Percentiles rank a stretch among this genome's conserved stretches.
These are phyloP conservation scores for Oncorhynchus masou DNA, from an alignment of 2,113 vertebrate genomes.

Conservation along the genomic window DNA sequence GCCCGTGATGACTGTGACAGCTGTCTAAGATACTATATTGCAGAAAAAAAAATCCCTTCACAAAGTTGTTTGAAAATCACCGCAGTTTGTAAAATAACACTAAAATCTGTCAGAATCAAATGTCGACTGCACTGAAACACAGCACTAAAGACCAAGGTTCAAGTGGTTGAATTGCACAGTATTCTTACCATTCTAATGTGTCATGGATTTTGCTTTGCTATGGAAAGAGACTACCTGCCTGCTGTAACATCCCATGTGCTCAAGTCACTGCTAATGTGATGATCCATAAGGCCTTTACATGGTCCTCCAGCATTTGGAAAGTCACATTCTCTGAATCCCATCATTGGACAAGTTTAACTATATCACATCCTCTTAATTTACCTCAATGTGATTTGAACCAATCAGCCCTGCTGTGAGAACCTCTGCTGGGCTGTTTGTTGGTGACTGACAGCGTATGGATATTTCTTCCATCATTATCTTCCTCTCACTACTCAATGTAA, in stretches of 20 bases:
- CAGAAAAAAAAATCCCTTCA: constrained; percentile 25
- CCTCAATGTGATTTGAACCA: constrained; percentile 9
- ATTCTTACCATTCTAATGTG: constrained; percentile 7
- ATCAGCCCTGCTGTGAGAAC: not conserved
- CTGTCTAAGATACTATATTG: constrained; percentile 50
- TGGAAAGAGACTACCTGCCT: constrained; percentile 47
- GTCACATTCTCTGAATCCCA: not conserved
- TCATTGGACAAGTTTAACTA: constrained; percentile 11
- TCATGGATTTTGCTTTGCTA: constrained; percentile 32
- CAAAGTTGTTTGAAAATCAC: constrained; percentile 29
- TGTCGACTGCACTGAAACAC: constrained; percentile 49
- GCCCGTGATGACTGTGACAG: constrained; percentile 71
- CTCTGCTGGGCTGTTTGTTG: too few species aligned
- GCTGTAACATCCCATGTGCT: constrained; percentile 59
- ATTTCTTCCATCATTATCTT: not conserved
- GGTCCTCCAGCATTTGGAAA: not conserved
- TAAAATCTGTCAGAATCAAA: constrained; percentile 33
- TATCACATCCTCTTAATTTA: constrained; percentile 29
- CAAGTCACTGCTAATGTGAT: constrained; percentile 1
- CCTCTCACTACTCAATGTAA: constrained; percentile 49
- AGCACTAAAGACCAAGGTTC: constrained; percentile 57
- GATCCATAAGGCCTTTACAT: not conserved
- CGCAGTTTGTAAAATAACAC: constrained; percentile 29
- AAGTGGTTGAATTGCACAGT: constrained; percentile 41
- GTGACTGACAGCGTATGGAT: not conserved